Conservation (phyloP, 2,888 invertebrate genomes). For the Sinotaia quadrata region DNA sequence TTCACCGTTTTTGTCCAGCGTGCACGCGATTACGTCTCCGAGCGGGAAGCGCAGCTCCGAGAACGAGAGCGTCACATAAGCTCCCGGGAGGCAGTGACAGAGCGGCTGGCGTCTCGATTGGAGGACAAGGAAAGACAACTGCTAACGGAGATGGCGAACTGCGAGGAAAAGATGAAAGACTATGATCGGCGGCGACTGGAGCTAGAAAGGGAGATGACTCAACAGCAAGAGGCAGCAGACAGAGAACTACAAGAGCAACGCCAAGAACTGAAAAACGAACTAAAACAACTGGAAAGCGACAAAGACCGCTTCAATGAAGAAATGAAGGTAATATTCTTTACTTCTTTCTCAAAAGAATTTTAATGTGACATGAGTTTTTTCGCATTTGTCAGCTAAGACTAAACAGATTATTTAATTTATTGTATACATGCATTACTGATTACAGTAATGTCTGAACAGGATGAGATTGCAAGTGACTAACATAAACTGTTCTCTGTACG, state of each 20-base stretch:
- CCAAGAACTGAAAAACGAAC: constrained; percentile 43
- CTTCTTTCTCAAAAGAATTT: too few species aligned
- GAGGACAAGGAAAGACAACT: constrained; percentile 55
- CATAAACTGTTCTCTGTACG: too few species aligned
- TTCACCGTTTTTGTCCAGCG: constrained; percentile 59
- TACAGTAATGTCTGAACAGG: too few species aligned
- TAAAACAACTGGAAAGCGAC: constrained; percentile 48
- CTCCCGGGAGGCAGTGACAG: constrained; percentile 50
- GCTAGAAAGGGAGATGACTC: constrained; percentile 50
- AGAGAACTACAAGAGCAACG: constrained; percentile 37
- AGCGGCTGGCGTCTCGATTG: constrained; percentile 47
- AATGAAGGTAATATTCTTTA: constrained; percentile 63
- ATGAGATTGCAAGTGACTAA: too few species aligned
- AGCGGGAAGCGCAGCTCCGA: constrained; percentile 56
- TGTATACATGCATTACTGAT: too few species aligned
- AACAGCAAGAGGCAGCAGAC: constrained; percentile 46
- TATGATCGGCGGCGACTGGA: constrained; percentile 55
- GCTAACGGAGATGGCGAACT: constrained; percentile 49
- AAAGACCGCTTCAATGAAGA: constrained; percentile 58
- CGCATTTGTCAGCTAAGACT: too few species aligned
- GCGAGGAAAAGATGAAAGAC: constrained; percentile 47
- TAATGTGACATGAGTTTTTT: too few species aligned
- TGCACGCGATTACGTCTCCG: constrained; percentile 62
- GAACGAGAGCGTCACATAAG: constrained; percentile 55
- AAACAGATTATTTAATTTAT: too few species aligned